Percentiles rank a stretch among this genome's conserved stretches.
phyloP scores from a whole-genome alignment of 2,888 invertebrate genomes.

The Lobophora halterata region DNA sequence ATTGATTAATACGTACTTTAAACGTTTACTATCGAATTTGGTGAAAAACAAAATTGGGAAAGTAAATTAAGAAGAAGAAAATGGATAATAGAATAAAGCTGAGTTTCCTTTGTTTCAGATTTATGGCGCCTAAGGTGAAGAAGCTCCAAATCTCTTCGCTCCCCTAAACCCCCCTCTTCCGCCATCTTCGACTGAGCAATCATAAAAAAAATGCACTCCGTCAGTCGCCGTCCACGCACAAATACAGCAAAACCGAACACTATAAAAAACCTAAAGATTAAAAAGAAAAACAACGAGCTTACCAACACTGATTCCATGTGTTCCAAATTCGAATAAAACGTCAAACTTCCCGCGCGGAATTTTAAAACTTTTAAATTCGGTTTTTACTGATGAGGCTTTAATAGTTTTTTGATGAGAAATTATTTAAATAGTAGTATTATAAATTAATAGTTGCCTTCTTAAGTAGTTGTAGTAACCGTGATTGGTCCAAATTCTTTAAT shows the following conservation, averaged over 20 bases:
- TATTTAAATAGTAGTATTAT: slow-evolving; percentile 37
- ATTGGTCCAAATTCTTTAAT: slow-evolving; percentile 65
- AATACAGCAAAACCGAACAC: slow-evolving; percentile 41
- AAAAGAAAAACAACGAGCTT: slow-evolving; percentile 70
- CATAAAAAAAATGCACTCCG: slow-evolving; percentile 57
- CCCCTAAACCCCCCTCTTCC: slow-evolving; percentile 28
- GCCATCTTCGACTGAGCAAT: slow-evolving; percentile 35
- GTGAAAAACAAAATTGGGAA: no score
- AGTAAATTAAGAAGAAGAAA: no score
- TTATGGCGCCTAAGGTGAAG: slow-evolving; percentile 50
- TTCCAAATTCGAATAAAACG: slow-evolving; percentile 42
- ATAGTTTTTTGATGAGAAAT: slow-evolving; percentile 38
- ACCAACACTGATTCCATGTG: slow-evolving; percentile 50
- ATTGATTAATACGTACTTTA: no score
- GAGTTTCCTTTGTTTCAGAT: slow-evolving; percentile 52
- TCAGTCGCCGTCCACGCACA: slow-evolving; percentile 56
- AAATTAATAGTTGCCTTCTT: slow-evolving; percentile 70
- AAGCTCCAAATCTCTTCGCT: slow-evolving; percentile 33
- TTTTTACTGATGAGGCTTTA: slow-evolving; percentile 45
- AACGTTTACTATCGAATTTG: no score
- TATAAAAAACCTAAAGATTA: slow-evolving; percentile 55
- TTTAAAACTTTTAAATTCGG: slow-evolving; percentile 29
- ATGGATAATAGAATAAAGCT: neutral
- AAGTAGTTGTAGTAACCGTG: slow-evolving; percentile 53
- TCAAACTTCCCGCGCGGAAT: slow-evolving; percentile 27